Base-by-base conservation (phyloP, 2,113 vertebrate species). In the Montifringilla adamsi region DNA sequence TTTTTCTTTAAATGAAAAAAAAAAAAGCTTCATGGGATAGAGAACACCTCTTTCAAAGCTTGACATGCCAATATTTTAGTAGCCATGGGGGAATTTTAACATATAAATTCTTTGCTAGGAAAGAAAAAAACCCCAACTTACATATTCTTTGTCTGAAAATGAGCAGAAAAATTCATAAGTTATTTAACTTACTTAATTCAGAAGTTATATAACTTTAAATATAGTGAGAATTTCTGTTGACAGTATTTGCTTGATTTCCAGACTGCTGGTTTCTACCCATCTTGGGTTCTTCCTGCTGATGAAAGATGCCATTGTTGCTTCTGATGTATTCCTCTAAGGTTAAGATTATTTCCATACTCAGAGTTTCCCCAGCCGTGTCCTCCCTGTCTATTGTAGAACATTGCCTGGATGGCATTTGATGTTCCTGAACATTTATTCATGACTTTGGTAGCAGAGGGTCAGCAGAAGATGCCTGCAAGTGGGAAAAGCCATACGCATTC, bases 1-100 rank as follows among this genome's bases (percentile, higher is more conserved):
- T 96, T 96, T 95, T 96, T 93, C 59, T 90, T 96, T 64, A 43
- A 95, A 66, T 88, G 69, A 33, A 83, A 95, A 82, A 56, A 85
- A 58, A 56, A 85, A 86, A 58, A 43, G 8, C 46, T 89, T 78
- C 9, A 56, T 75, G 60, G 47, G 21, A 83, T 43, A 55, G 15
- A 59, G 24, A 94, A 75, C 78, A 90, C 55, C 37, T 89, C 58
- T 95, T 91, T 88, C 55, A 86, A 66, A 89, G 22, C 9, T 46
- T 72, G 39, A 53, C 4, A 4, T 79, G 58, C 70, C 78, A 96
- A 82, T 43, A 90, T 84, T 92, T 95, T 80, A 82, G 27, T 74
- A 67, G 41, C 70, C 84, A 72, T 13, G 18, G 11, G 75, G 50
- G 69, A 89, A 77, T 79, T 74, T 81, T 52, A 88, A 68, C 64